phyloP scores from a whole-genome alignment of 1,140 invertebrate genomes.

The Ephestia elutella region DNA sequence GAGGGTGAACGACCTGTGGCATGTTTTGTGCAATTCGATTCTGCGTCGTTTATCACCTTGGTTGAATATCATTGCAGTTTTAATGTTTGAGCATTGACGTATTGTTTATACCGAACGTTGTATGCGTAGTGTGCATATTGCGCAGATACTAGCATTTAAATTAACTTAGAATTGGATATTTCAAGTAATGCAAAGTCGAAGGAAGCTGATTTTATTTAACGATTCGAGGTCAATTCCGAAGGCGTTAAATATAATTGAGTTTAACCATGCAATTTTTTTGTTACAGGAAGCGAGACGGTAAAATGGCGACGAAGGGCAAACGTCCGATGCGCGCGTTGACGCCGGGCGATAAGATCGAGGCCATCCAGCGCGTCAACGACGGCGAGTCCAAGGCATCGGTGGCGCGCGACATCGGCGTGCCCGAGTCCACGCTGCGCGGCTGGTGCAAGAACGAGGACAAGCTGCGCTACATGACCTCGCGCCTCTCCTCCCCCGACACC shows the following conservation, averaged over 20 bases:
- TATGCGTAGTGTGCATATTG: background rate
- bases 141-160: no score
- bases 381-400: constrained; percentile 89
- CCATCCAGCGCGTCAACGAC: constrained; percentile 85
- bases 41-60: constrained; percentile 2
- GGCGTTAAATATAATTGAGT: no score
- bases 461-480: constrained; percentile 80
- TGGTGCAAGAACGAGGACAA: constrained; percentile 91
- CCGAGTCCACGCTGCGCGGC: constrained; percentile 86
- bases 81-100: background rate
- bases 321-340: constrained; percentile 81
- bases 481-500: constrained; percentile 79
- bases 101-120: background rate
- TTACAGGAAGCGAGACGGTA: constrained; percentile 53
- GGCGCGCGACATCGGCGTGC: constrained; percentile 86
- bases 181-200: no score
- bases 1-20: background rate
- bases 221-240: no score
- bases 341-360: constrained; percentile 84
- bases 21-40: constrained; percentile 6
- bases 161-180: no score
- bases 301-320: constrained; percentile 77
- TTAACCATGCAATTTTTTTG: constrained; percentile 28
- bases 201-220: no score
- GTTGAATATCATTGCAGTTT: constrained; percentile 1